Base-by-base conservation (phyloP, 1,140 invertebrate species). In the Drosophila sp. region DNA sequence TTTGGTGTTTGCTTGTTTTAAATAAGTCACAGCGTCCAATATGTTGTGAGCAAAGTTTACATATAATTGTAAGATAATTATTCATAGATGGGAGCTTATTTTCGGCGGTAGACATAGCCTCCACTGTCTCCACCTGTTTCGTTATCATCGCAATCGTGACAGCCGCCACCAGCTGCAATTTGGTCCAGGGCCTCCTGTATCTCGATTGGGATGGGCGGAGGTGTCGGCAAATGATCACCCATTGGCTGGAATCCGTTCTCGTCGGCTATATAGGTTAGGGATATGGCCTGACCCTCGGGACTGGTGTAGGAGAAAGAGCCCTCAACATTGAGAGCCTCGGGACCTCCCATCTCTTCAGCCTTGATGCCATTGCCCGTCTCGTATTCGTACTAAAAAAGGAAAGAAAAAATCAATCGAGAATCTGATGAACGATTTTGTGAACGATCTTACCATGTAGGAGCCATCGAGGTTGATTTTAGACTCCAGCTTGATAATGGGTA, bases 111-210 rank as follows among this genome's bases (percentile, higher is more conserved):
- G n/a, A 36, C 61, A 50, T 89, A 89, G 32, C 84, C 86, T 4
- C 53, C 67, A 13, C 51, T 69, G 4, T 58, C 63, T 90, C 91
- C 65, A 89, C 91, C 66, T 84, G 91, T 36, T 90, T 92, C 83
- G 91, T 93, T 76, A 81, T 93, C 76, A 92, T 93, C 21, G 92
- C 92, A 89, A 91, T 92, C 76, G 79, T 93, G 78, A 92, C 93
- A 29, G 8, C 87, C 90, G 18, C 90, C 90, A 16, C 95, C 95
- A 59, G 95, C 95, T 75, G 94, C 96, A 90, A 96, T 95, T 66
- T 96, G 94, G 91, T 96, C 96, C 25, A 97, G 93, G 46, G 95
- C 95, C 90, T 96, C 96, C 92, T 96, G 96, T 76, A 97, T 96
- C 93, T 96, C 96, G 1, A 94, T 93, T 48, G 96, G 96, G 34